These are phyloP conservation scores for Phalacrocorax aristotelis DNA, from an alignment of 2,113 vertebrate genomes.

Conservation along the genomic window DNA sequence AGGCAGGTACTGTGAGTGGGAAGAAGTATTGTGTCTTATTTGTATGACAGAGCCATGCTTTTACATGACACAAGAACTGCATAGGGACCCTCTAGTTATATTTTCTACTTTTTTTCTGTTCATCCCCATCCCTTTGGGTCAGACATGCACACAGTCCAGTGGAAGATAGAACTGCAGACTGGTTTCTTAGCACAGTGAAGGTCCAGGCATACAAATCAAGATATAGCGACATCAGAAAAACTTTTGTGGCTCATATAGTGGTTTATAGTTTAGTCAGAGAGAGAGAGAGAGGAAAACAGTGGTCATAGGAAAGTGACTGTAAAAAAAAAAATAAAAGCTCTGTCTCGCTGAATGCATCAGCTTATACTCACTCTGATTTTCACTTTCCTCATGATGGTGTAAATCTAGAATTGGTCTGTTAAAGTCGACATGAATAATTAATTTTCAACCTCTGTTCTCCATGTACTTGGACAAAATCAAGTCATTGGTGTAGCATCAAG, in stretches of 20 bases:
- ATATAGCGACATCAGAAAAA: neutral
- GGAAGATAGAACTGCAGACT: neutral
- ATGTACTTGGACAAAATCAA: neutral
- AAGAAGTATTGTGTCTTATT: neutral
- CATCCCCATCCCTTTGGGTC: neutral
- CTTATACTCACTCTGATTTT: neutral
- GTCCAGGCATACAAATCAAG: neutral
- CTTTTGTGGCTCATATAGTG: neutral
- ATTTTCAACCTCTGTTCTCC: neutral
- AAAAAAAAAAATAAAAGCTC: neutral
- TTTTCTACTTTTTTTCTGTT: neutral
- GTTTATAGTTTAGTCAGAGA: neutral
- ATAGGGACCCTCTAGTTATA: neutral
- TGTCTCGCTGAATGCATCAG: neutral
- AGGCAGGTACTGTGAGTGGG: neutral
- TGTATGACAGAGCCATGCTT: neutral
- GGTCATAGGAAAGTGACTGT: neutral
- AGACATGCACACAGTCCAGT: neutral
- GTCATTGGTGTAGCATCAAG: neutral
- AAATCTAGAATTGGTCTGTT: neutral
- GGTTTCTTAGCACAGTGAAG: neutral
- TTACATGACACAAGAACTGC: neutral
- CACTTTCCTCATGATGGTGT: neutral
- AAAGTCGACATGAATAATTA: neutral
- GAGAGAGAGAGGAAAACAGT: neutral